Conservation (phyloP, 2,113 vertebrate genomes). For the Triplophysa siluroides region DNA sequence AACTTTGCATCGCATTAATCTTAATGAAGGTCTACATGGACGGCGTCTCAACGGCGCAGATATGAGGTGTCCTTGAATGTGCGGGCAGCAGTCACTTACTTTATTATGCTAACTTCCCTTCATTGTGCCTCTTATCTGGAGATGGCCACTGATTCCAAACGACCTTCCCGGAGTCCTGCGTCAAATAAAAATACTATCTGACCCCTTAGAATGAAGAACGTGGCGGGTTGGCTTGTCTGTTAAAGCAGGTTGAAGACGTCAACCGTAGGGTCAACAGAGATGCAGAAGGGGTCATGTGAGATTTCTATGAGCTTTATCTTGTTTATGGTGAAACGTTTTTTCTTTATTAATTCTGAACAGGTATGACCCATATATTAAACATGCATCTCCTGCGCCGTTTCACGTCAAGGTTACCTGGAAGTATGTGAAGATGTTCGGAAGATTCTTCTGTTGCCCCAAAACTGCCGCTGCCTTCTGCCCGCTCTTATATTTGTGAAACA, state of each 20-base stretch:
- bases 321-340: no score
- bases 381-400: no score
- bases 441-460: no score
- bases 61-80: constrained; percentile 37
- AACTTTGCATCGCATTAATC: constrained; percentile 33
- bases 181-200: constrained; percentile 3
- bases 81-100: constrained; percentile 37
- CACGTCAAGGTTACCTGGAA: no score
- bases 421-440: no score
- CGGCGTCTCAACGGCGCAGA: constrained; percentile 6
- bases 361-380: no score
- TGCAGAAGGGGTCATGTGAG: no score
- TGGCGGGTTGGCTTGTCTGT: neutral
- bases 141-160: constrained; percentile 34
- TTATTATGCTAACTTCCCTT: constrained; percentile 46
- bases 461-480: no score
- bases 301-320: no score
- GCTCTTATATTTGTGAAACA: no score
- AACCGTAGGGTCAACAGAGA: no score
- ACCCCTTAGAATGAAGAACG: neutral
- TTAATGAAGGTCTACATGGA: constrained; percentile 41
- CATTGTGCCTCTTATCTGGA: constrained; percentile 43
- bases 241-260: neutral
- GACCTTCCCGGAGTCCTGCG: constrained; percentile 30
- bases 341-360: no score